A percentile compares a stretch with the other conserved stretches of the same genome.
Evolutionary conservation across 2,888 invertebrate species (phyloP).

Genomic region (Lasius fuliginosus): DNA sequence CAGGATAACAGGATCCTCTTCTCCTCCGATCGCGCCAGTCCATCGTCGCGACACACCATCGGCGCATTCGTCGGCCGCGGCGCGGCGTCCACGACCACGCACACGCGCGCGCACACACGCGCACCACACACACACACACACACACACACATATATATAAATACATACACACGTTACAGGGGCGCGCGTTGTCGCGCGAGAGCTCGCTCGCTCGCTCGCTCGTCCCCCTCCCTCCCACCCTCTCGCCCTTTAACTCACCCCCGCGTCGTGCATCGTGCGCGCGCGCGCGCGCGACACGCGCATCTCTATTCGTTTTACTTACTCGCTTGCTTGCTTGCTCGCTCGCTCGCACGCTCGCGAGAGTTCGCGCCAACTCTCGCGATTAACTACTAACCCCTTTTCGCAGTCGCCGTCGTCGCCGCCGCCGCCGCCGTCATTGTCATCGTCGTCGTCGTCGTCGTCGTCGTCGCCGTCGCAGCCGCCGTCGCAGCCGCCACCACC

Average conservation of each 20-base stretch:
- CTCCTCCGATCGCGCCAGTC: slow-evolving; percentile 48
- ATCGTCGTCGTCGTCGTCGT: background rate
- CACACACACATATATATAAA: too few species aligned
- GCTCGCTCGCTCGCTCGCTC: background rate
- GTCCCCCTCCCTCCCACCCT: background rate
- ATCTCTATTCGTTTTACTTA: background rate
- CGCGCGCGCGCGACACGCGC: slow-evolving; percentile 33
- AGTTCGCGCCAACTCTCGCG: background rate
- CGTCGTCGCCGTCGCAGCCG: background rate
- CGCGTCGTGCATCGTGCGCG: too few species aligned
- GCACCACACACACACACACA: too few species aligned
- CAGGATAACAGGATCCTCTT: slow-evolving; percentile 80
- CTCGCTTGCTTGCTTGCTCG: background rate
- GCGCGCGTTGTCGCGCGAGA: slow-evolving; percentile 25
- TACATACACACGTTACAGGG: background rate
- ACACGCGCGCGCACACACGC: background rate
- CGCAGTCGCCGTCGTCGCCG: background rate
- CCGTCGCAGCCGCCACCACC: background rate
- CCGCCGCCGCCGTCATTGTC: background rate
- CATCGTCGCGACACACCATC: slow-evolving; percentile 71
- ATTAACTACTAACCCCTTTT: background rate
- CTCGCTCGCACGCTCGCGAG: background rate
- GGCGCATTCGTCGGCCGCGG: slow-evolving; percentile 21
- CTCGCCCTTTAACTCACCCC: too few species aligned
- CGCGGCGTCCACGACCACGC: slow-evolving; percentile 20